Conservation (phyloP, 2,888 invertebrate genomes). For the Thereva unica region DNA sequence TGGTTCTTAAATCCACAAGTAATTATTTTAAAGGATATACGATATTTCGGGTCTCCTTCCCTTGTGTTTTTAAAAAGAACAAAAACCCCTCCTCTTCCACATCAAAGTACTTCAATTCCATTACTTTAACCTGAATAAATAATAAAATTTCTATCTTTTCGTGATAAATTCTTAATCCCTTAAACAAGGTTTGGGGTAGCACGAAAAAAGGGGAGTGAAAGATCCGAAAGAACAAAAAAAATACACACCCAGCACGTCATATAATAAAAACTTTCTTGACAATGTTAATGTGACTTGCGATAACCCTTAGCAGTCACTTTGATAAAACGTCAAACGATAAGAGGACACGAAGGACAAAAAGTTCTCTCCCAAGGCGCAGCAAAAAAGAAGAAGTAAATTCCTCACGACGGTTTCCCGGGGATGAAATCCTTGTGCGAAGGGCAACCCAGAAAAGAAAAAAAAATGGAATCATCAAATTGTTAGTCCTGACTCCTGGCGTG, state of each 20-base stretch:
- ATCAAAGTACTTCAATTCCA: background rate
- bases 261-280: conserved; percentile 8
- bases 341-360: conserved; percentile 10
- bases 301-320: conserved; percentile 31
- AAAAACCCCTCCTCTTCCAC: background rate
- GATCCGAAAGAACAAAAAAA: too few species aligned
- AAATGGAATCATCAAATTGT: conserved; percentile 20
- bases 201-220: too few species aligned
- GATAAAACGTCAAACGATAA: conserved; percentile 32
- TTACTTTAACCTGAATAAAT: conserved; percentile 12
- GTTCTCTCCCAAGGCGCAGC: background rate
- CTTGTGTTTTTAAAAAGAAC: background rate
- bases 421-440: background rate
- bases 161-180: conserved; percentile 5
- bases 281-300: conserved; percentile 29
- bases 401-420: conserved; percentile 9
- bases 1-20: too few species aligned
- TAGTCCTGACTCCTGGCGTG: background rate
- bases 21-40: too few species aligned
- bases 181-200: too few species aligned
- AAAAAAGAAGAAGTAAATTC: conserved; percentile 13
- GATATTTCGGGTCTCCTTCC: too few species aligned
- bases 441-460: conserved; percentile 5
- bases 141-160: conserved; percentile 12
- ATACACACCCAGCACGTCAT: too few species aligned